Conservation (phyloP, 2,888 invertebrate species). For the Galeopsomyia nigrocyanea region DNA sequence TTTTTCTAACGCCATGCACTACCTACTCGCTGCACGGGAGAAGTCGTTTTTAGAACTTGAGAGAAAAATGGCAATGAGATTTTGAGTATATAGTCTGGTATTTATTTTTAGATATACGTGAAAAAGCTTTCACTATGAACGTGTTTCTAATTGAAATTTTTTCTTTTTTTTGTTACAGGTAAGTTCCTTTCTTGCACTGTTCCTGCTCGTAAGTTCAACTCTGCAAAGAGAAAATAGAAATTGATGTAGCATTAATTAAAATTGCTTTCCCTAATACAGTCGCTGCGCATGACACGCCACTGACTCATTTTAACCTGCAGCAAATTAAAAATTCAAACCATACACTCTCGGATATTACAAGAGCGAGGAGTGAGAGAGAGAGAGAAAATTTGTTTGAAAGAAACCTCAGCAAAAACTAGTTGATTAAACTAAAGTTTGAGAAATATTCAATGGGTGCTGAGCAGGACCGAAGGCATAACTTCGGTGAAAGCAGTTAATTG, state of each 20-base stretch:
- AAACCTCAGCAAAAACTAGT: conserved; percentile 10
- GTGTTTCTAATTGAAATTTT: not conserved
- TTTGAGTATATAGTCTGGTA: too few species aligned
- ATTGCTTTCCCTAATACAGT: too few species aligned
- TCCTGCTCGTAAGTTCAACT: conserved; percentile 10
- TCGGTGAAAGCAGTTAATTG: conserved; percentile 39
- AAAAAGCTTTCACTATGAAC: not conserved
- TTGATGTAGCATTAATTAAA: too few species aligned
- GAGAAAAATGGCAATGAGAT: too few species aligned
- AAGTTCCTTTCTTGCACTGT: not conserved
- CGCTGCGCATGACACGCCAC: too few species aligned
- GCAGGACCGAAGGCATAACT: conserved; percentile 38
- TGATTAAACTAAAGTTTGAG: conserved; percentile 39
- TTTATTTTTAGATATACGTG: too few species aligned
- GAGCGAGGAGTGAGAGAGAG: not conserved
- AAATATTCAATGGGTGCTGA: conserved; percentile 33
- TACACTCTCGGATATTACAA: not conserved
- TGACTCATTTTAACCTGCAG: too few species aligned
- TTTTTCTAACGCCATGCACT: too few species aligned
- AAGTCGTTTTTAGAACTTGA: too few species aligned
- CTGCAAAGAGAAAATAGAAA: not conserved
- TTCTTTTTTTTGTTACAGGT: conserved; percentile 25
- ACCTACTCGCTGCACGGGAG: too few species aligned
- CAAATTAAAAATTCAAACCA: not conserved
- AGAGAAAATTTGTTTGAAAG: not conserved